Conservation (phyloP, 1,140 invertebrate species). For the Trichomalopsis sarcophagae region DNA sequence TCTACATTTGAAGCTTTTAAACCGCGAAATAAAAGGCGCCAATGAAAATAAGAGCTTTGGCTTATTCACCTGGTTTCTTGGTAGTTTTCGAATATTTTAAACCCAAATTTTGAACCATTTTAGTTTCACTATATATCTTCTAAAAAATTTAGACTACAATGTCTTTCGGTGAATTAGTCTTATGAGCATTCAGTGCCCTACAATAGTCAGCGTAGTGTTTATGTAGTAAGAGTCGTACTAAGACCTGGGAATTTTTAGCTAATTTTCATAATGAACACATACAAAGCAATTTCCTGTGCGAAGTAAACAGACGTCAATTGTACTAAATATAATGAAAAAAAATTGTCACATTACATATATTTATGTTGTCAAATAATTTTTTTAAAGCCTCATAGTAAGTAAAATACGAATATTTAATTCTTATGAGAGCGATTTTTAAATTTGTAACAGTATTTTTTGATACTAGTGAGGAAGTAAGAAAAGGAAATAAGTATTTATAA, state of each 20-base stretch:
- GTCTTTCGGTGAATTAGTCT: no score
- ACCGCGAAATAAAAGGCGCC: no score
- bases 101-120: no score
- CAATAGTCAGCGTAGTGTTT: not conserved
- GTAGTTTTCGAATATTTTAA: no score
- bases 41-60: no score
- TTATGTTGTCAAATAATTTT: slow-evolving; percentile 10
- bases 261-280: slow-evolving; percentile 41
- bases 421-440: not conserved
- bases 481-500: not conserved
- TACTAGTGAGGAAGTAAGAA: not conserved
- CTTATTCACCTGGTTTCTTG: no score
- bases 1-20: no score
- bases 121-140: no score
- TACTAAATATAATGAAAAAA: slow-evolving; percentile 42
- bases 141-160: no score
- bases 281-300: slow-evolving; percentile 26
- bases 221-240: slow-evolving; percentile 21
- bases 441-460: slow-evolving; percentile 35
- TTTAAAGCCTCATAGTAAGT: not conserved
- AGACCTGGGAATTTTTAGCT: slow-evolving; percentile 20
- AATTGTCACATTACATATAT: slow-evolving; percentile 44
- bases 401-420: slow-evolving; percentile 24
- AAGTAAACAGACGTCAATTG: slow-evolving; percentile 45
- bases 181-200: not conserved